phyloP scores from a whole-genome alignment of 1,140 invertebrate genomes.

The Zophobas morio region DNA sequence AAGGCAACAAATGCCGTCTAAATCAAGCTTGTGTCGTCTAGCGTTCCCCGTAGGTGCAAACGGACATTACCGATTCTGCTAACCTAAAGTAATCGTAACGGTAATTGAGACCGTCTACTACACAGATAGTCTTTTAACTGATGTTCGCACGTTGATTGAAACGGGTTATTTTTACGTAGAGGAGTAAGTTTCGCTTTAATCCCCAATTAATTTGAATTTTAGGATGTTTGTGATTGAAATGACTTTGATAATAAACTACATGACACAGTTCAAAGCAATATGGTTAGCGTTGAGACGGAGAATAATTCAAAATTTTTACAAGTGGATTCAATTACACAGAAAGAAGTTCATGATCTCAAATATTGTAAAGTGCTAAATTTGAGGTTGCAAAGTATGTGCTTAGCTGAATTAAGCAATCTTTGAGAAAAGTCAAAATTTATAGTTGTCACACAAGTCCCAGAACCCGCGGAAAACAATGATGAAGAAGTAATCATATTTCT shows the following conservation, averaged over 20 bases:
- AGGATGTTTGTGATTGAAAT: not conserved
- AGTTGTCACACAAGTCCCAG: not conserved
- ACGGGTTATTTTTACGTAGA: not conserved
- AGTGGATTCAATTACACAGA: not conserved
- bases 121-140: too few species aligned
- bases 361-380: not conserved
- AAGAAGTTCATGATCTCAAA: not conserved
- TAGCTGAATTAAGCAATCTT: not conserved
- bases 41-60: too few species aligned
- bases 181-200: not conserved
- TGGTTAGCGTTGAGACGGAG: not conserved
- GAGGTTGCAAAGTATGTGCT: not conserved
- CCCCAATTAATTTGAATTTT: not conserved
- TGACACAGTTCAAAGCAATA: not conserved
- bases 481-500: not conserved
- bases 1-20: too few species aligned
- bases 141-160: too few species aligned
- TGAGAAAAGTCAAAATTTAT: not conserved
- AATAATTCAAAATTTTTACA: conserved; percentile 13
- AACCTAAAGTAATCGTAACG: too few species aligned
- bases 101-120: too few species aligned
- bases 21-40: too few species aligned
- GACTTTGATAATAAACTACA: not conserved
- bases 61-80: too few species aligned
- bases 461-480: not conserved